Evolutionary conservation across 2,113 vertebrate species (phyloP), one percentile per base, ranked within the genome.

Genomic region (Rhadina sibilatrix): DNA sequence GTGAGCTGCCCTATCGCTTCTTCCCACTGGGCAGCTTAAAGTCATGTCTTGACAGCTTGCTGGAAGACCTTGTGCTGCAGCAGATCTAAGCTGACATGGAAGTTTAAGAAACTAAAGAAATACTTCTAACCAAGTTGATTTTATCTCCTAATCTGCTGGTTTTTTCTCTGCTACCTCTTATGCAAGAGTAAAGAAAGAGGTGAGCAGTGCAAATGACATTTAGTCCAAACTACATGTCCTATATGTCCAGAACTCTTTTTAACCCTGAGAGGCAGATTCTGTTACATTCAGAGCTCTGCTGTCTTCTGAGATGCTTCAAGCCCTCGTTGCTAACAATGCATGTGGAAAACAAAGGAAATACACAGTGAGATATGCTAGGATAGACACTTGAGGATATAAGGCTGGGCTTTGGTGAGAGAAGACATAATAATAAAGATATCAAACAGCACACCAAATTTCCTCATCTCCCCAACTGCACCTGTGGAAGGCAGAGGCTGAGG

Each of bases 41-140:
- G 63, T 74, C 80, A 56, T 37, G 52, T 74, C 60, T 44, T 77
- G 75, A 16, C 0, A 0, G 21, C 22, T 87, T 59, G 11, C 44
- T 71, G 28, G 44, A 70, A 71, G 24, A 81, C 47, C 20, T 78
- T 75, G 35, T 5, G 2, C 20, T 91, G 56, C 22, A 49, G 52
- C 3, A 13, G 3, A 1, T 24, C 12, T 54, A 31, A 74, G 10
- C 30, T 78, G 28, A 37, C n/a, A 22, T 0, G 0, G 44, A 37
- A 57, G 6, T 33, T 54, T 42, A 72, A 87, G 28, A 72, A 90
- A 56, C 18, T 35, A n/a, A 83, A 66, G 42, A 71, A 87, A 75
- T 61, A 16, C 4, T 10, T 35, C n/a, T 7, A 3, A 23, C 9
- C 22, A 71, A 60, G 28, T 8, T 81, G 35, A 52, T 42, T 40